Evolutionary conservation across 1,140 invertebrate genomes (phyloP), one percentile per base, ranked within the genome.

Genomic region (Cydia pomonella): DNA sequence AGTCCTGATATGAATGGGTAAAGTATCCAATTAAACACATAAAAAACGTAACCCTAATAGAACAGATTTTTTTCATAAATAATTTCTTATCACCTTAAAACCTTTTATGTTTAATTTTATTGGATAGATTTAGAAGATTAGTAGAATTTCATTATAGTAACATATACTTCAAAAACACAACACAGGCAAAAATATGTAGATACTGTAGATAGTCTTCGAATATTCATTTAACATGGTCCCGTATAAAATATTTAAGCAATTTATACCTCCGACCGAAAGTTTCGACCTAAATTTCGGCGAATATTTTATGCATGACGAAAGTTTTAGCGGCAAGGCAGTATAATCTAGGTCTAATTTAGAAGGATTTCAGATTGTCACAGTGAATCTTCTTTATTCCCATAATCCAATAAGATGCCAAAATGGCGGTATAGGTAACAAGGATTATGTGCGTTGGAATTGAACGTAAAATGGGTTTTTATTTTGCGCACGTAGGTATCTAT

Each of bases 271-370:
- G 10, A 23, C 6, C 21, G 21, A 59, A 59, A 23, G 21, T 59
- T 59, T 59, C 53, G 21, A 33, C 33, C 29, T 38, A 33, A 64
- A 64, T 33, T 69, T 33, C 7, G 10, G 23, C 33, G 13, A 29
- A 69, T 69, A 33, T 33, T 33, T 69, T 69, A 69, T 69, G 64
- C 64, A 69, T 69, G 64, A 33, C 64, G 64, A 69, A 69, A 69
- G 64, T 69, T 69, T 69, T 33, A 33, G 63, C 59, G 21, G 63
- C 64, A 59, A 59, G 53, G 64, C n/a, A 38, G 23, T 38, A 2
- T 69, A 69, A 69, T 69, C 64, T 69, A 69, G 64, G 27, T 41
- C 64, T 69, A 69, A 41, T 41, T 69, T 33, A 21, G 64, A 5
- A n/a, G 64, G 64, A 69, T 69, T 33, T 18, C 64, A n/a, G 64